A percentile compares a stretch with the other conserved stretches of the same genome.
Evolutionary conservation across 2,113 vertebrate species (phyloP).

Genomic region (Illadopsis cleaveri): DNA sequence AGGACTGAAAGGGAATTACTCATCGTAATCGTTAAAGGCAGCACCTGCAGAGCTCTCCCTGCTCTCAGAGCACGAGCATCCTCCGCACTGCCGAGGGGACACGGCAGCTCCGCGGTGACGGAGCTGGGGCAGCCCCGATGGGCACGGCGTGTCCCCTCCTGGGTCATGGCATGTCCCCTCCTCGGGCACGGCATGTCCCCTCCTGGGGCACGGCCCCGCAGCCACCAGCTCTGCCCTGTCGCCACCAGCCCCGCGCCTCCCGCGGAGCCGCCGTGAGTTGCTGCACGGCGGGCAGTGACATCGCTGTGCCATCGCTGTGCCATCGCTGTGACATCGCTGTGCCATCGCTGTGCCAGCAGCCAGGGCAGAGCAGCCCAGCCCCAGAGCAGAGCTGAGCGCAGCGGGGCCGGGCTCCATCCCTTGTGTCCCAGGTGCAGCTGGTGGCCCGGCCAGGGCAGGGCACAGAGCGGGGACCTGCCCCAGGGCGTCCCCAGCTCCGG

Average conservation of each 20-base stretch:
- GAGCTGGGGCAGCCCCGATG: neutral
- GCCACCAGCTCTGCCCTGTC: rapidly evolving
- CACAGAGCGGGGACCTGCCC: neutral
- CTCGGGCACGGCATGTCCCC: neutral
- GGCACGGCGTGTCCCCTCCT: neutral
- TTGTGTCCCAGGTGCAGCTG: neutral
- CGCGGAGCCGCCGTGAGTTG: rapidly evolving
- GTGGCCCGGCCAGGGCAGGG: neutral
- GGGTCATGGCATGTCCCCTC: neutral
- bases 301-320: too few species aligned
- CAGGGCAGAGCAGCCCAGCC: neutral
- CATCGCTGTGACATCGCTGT: neutral
- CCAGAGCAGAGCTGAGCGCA: neutral
- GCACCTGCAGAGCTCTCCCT: conserved; percentile 23
- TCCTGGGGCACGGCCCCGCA: neutral
- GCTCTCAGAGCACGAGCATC: neutral
- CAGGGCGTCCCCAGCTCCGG: neutral
- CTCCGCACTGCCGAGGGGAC: neutral
- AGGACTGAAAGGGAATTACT: conserved; percentile 43
- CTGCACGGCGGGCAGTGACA: rapidly evolving
- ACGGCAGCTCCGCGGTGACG: neutral
- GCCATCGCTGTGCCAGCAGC: too few species aligned
- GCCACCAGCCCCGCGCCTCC: neutral
- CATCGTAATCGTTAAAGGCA: conserved; percentile 12
- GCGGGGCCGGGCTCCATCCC: rapidly evolving